Evolutionary conservation across 1,140 invertebrate species (phyloP), one percentile per base, ranked within the genome.

Genomic region (Zaprionus gabonicus): DNA sequence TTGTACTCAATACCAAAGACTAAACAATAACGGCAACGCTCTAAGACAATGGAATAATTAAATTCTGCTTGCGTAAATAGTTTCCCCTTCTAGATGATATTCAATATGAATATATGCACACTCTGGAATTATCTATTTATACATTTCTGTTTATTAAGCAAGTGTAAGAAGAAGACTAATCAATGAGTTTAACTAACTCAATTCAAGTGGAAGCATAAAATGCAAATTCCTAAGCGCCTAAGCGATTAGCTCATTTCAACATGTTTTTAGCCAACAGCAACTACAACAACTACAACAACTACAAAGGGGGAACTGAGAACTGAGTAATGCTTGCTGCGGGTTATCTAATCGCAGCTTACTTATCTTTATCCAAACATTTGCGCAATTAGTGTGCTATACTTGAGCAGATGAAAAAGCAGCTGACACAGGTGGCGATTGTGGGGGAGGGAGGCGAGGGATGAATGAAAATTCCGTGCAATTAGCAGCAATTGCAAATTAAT

Each of bases 401-500:
- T 25, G 56, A 46, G 20, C n/a, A 59, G 72, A 70, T 71, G 66
- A 62, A 57, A 56, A 38, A 63, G 66, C 57, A 68, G 60, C 31
- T 64, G 51, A 55, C 23, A 23, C 68, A 36, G 20, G 31, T 49
- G 9, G 31, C 9, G 31, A 34, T 10, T 34, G 25, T 17, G 36
- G 20, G 15, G 10, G n/a, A n/a, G 15, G n/a, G 4, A 12, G 23
- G 10, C 3, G 15, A 4, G 46, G 17, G 28, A 44, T 27, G 34
- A 17, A 60, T 36, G 62, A 25, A 58, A 67, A 67, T 57, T 67
- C 70, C 70, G 64, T 88, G 84, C 85, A 90, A 88, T 87, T 87
- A 87, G 84, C 71, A 88, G 81, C 65, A 87, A 87, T 88, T 87
- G 84, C 84, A 87, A 88, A 88, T 88, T 88, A 90, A 88, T 88